Percentiles rank a stretch among this genome's conserved stretches.
Evolutionary conservation across 1,140 invertebrate species (phyloP).

Genomic region (Lepidurus couesii): DNA sequence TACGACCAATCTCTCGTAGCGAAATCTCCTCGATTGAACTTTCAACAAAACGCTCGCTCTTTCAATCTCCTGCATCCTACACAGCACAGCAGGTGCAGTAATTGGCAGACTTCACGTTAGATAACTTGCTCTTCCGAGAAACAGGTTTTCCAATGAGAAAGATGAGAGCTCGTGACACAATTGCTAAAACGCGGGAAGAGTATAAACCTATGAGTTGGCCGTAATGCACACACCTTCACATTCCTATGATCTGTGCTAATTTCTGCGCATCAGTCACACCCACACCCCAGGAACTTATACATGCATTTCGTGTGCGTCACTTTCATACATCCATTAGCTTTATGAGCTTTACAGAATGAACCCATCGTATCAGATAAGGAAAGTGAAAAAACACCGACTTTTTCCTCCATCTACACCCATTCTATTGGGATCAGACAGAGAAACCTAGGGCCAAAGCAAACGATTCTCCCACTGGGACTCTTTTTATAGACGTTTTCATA

Average conservation of each 20-base stretch:
- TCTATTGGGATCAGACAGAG: not conserved
- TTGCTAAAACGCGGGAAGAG: not conserved
- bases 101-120: not conserved
- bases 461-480: not conserved
- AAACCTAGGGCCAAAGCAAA: not conserved
- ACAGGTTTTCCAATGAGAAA: not conserved
- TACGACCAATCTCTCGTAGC: not conserved
- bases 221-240: not conserved
- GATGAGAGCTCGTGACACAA: not conserved
- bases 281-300: not conserved
- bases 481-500: not conserved
- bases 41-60: slow-evolving; percentile 9
- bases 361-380: not conserved
- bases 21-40: slow-evolving; percentile 19
- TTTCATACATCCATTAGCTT: not conserved
- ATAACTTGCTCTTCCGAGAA: not conserved
- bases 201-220: no score
- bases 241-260: not conserved
- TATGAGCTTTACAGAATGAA: not conserved
- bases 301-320: not conserved
- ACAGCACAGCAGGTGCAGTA: slow-evolving; percentile 8
- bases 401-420: not conserved
- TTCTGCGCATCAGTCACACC: not conserved
- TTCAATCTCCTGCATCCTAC: slow-evolving; percentile 19
- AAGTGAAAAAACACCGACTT: not conserved